Base-by-base conservation (phyloP, 2,888 invertebrate genomes). In the Brachypalpus laphriformis region DNA sequence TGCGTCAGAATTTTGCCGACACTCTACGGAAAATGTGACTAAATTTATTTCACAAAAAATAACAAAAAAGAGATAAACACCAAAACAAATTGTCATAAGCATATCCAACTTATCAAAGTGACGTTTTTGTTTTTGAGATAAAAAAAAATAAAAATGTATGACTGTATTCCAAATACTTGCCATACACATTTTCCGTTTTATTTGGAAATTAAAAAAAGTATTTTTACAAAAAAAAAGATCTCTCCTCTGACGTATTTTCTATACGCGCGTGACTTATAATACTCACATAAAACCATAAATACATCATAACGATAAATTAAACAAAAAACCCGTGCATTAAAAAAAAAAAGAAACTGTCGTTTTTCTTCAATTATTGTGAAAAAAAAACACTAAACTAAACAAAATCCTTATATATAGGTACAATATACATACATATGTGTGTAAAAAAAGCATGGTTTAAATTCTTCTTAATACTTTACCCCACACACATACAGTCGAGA, bases 221-320 rank as follows among this genome's bases (percentile, higher is more conserved):
- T 16, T 28, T 14, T 25, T 1, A 6, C 11, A 14, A n/a, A 28
- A 31, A 16, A 8, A 54, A 59, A 57, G 14, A 3, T 9, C 3
- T 61, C 11, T 57, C 28, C 45, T 74, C 66, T 80, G 80, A 80
- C 80, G 80, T 72, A 51, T 59, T 25, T 42, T 49, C 8, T 7
- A 54, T 34, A 22, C 16, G 72, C 72, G 72, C 54, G 80, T 80
- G 80, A 80, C 65, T 66, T 74, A n/a, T 66, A 66, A 40, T 42
- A 14, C 18, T 31, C 22, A 49, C 57, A 18, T 42, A 22, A 51
- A 72, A 4, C 40, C 51, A 72, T 49, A 80, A 78, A 31, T 25
- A 66, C 11, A 72, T 72, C 31, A 51, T 42, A 57, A 63, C 7
- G 14, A 78, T 31, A 57, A 25, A 45, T 6, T 31, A 20, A 63